Percentiles rank a stretch among this genome's conserved stretches.
These are phyloP conservation scores for Epizoanthus stellaris DNA, from an alignment of 92 coral and sea anemone species.

Conservation along the genomic window DNA sequence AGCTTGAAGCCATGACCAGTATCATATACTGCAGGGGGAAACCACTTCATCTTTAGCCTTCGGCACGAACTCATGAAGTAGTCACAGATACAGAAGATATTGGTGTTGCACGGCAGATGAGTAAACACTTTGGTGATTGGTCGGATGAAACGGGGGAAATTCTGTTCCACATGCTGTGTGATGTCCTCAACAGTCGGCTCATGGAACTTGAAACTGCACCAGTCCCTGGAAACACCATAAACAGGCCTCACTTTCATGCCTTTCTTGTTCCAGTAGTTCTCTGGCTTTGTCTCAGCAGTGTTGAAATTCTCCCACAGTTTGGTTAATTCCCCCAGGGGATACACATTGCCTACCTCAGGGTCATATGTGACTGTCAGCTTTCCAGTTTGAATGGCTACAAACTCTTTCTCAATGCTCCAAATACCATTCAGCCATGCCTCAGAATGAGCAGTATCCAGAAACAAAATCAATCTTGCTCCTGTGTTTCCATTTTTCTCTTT, in stretches of 20 bases:
- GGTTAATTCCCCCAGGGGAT: slow-evolving; percentile 92
- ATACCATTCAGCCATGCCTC: slow-evolving; percentile 87
- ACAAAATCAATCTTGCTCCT: slow-evolving; percentile 84
- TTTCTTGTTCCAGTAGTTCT: slow-evolving; percentile 64
- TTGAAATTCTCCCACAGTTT: slow-evolving; percentile 87
- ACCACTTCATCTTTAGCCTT: slow-evolving; percentile 94
- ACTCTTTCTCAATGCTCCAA: slow-evolving; percentile 78
- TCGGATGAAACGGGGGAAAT: slow-evolving; percentile 91
- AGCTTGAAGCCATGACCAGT: slow-evolving; percentile 99
- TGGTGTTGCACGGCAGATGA: slow-evolving; percentile 87
- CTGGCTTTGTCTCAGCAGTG: slow-evolving; percentile 66
- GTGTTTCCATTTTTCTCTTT: slow-evolving; percentile 71
- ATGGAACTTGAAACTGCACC: slow-evolving; percentile 96
- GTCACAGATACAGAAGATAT: slow-evolving; percentile 84
- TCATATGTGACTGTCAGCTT: slow-evolving; percentile 69
- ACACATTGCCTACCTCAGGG: slow-evolving; percentile 77
- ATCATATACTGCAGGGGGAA: slow-evolving; percentile 91
- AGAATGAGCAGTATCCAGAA: slow-evolving; percentile 92
- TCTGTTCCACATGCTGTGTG: slow-evolving; percentile 89
- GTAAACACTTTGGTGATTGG: slow-evolving; percentile 93
- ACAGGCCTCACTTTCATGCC: slow-evolving; percentile 75
- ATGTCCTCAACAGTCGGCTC: slow-evolving; percentile 94
- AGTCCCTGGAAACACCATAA: slow-evolving; percentile 89
- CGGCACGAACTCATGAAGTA: slow-evolving; percentile 77
- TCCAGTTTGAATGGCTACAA: slow-evolving; percentile 93